A percentile compares a stretch with the other conserved stretches of the same genome.
Conservation (phyloP, 1,140 invertebrate species). For the Sinella curviseta region DNA sequence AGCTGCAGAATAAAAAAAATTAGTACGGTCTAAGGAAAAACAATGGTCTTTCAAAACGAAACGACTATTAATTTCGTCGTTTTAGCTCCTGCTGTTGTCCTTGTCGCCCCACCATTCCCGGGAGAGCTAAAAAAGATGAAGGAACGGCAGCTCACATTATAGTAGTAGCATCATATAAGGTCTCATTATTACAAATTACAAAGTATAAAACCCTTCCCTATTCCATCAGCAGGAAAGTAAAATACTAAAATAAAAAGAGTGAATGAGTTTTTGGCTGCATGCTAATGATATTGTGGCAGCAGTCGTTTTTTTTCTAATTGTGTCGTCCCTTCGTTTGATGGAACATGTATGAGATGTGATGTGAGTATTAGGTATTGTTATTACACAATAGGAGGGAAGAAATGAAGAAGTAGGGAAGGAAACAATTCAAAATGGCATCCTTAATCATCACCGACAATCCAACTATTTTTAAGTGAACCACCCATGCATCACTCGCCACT, state of each 20-base stretch:
- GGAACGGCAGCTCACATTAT: neutral
- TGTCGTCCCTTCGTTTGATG: no score
- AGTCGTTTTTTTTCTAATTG: no score
- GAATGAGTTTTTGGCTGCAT: no score
- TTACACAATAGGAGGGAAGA: neutral
- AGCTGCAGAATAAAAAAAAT: no score
- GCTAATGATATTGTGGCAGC: no score
- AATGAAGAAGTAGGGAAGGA: neutral
- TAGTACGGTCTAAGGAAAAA: neutral
- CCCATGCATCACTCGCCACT: neutral
- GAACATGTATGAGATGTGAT: no score
- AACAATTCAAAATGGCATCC: constrained; percentile 19
- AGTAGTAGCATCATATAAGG: no score
- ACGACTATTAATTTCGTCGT: neutral
- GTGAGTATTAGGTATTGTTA: neutral
- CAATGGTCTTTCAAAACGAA: neutral
- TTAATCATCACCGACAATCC: neutral
- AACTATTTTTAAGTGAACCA: neutral
- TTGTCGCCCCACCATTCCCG: neutral
- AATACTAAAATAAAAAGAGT: no score
- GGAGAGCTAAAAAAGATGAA: neutral
- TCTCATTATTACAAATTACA: neutral
- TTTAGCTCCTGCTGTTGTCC: neutral
- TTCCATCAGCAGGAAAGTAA: no score
- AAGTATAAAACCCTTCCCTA: no score